Evolutionary conservation across 2,797 vertebrate species (phyloP).

Genomic region (Toxotes lorentzi): DNA sequence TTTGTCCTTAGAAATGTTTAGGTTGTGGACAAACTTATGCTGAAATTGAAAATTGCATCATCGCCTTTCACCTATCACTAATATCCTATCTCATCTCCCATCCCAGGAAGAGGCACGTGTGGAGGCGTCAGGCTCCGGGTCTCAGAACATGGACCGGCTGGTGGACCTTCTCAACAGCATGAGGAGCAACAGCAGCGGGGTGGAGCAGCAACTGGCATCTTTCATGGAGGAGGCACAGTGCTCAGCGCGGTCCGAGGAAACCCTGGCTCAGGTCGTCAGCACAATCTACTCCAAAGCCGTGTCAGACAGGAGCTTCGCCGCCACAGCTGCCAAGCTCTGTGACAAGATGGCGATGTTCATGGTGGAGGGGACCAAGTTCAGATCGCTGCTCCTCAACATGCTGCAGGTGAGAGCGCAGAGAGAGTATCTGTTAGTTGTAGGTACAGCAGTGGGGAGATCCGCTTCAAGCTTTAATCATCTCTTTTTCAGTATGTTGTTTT

Average conservation of each 20-base stretch:
- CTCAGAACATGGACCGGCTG: conserved; percentile 94
- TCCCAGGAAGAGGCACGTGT: conserved; percentile 90
- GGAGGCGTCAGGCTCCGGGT: conserved; percentile 76
- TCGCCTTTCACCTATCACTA: not conserved
- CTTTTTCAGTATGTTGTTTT: no score
- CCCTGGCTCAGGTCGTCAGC: conserved; percentile 92
- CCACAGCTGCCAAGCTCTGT: conserved; percentile 94
- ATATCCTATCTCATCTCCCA: not conserved
- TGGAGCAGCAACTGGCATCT: conserved; percentile 92
- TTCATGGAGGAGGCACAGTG: conserved; percentile 98
- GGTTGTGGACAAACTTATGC: not conserved
- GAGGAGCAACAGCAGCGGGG: conserved; percentile 94
- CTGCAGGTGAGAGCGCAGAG: conserved; percentile 88
- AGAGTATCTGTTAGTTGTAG: not conserved
- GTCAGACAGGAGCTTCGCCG: conserved; percentile 94
- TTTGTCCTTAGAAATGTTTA: not conserved
- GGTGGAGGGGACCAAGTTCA: conserved; percentile 98
- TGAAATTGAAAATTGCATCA: not conserved
- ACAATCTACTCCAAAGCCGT: conserved; percentile 95
- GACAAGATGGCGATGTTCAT: conserved; percentile 99
- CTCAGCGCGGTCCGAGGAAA: conserved; percentile 93
- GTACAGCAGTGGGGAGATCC: no score
- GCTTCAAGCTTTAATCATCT: not conserved
- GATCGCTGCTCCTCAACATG: conserved; percentile 97
- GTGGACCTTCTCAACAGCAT: conserved; percentile 97